These are phyloP conservation scores for Saxicola maurus DNA, from an alignment of 2,797 vertebrate species.

Conservation along the genomic window DNA sequence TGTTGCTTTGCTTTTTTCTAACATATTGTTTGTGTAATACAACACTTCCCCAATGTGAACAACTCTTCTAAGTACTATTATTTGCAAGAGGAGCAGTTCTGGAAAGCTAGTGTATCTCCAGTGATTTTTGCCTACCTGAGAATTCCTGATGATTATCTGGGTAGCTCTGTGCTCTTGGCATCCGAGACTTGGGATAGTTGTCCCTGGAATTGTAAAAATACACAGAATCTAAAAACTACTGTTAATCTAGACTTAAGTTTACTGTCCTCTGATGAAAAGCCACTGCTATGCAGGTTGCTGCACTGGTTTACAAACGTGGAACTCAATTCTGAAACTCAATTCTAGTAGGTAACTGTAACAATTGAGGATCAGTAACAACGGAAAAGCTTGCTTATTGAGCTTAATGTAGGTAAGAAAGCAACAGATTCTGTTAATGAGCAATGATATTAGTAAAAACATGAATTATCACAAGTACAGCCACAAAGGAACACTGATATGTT, in stretches of 20 bases:
- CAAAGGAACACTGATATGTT: background rate
- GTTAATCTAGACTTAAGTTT: background rate
- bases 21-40: background rate
- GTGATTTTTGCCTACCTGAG: slow-evolving; percentile 76
- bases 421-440: background rate
- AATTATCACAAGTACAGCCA: background rate
- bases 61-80: background rate
- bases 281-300: background rate
- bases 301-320: background rate
- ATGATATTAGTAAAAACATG: background rate
- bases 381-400: background rate
- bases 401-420: background rate
- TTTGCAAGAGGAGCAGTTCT: background rate
- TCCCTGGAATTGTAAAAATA: slow-evolving; percentile 77
- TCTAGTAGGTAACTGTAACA: background rate
- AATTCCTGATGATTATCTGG: slow-evolving; percentile 99
- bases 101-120: background rate
- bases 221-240: background rate
- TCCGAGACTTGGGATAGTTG: slow-evolving; percentile 90
- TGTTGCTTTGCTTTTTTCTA: background rate
- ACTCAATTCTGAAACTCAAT: background rate
- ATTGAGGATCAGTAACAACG: background rate
- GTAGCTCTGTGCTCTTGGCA: slow-evolving; percentile 98
- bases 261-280: background rate
- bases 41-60: background rate